Conservation (phyloP, 2,113 vertebrate species). For the Eubucco bourcierii region DNA sequence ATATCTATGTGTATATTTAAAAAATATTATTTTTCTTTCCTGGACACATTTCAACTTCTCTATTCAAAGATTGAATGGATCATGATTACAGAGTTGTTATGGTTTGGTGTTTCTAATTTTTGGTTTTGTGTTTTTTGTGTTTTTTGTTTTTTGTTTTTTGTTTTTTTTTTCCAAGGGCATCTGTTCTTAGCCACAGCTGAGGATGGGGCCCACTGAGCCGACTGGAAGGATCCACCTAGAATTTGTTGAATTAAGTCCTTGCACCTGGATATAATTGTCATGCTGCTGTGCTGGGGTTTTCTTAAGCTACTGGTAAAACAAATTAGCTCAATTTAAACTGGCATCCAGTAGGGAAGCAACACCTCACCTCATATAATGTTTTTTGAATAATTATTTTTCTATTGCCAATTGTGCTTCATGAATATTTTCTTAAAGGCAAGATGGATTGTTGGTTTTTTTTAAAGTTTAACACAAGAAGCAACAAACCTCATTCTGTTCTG, state of each 20-base stretch:
- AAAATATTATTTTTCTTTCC: not conserved
- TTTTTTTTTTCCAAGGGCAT: constrained; percentile 84
- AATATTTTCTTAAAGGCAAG: constrained; percentile 75
- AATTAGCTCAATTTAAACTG: constrained; percentile 95
- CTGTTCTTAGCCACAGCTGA: constrained; percentile 87
- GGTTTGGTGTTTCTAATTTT: not conserved
- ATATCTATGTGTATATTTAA: no score
- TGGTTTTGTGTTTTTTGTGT: not conserved
- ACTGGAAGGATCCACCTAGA: constrained; percentile 91
- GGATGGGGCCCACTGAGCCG: constrained; percentile 75
- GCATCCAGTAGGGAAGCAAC: constrained; percentile 89
- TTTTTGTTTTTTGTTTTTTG: not conserved
- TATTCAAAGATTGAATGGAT: constrained; percentile 76
- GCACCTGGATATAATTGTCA: constrained; percentile 98
- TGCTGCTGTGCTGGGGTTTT: constrained; percentile 94
- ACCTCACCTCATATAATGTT: constrained; percentile 89
- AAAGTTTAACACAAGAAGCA: not conserved
- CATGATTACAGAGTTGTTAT: constrained; percentile 61
- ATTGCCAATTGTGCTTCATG: constrained; percentile 77
- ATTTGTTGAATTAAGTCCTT: constrained; percentile 98
- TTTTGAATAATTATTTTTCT: constrained; percentile 85
- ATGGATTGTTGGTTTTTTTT: constrained; percentile 20
- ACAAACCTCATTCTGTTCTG: constrained; percentile 4
- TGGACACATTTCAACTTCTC: constrained; percentile 52
- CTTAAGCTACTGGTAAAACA: constrained; percentile 89